Base-by-base conservation (phyloP, 2,113 vertebrate genomes). In the Neolamprologus sp. region DNA sequence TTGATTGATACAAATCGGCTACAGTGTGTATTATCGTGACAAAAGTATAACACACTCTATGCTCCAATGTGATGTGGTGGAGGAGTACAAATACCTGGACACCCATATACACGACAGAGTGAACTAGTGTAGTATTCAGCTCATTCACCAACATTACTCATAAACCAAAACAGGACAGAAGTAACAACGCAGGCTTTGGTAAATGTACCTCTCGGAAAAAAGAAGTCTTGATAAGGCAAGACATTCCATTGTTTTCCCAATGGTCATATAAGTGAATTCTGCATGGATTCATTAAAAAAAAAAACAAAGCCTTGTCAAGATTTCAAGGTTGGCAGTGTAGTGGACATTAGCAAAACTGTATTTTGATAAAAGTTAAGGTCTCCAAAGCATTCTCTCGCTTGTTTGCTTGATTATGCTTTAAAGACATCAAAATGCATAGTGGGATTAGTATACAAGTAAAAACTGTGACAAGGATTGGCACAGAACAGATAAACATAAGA, bases 401-500 rank as follows among this genome's bases (percentile, higher is more conserved):
- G 26, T 60, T 30, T 60, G 14, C 14, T 60, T 60, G 57, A 17
- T 60, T 30, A 60, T 60, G 57, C 26, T 60, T 60, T 37, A 65
- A 65, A 65, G 17, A 12, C 17, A 65, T 65, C 30, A 65, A 65
- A 37, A 65, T 65, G 17, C 60, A 65, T 12, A 65, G 60, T 65
- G 60, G 60, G 17, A 65, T 65, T 65, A 65, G 60, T n/a, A 65
- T 35, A 65, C 60, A 65, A 65, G 60, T 65, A 65, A 65, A 65
- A 65, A 65, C 30, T 65, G 58, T 7, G 58, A 63, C 58, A 63
- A 63, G 58, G 30, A 63, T 30, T 58, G 55, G 5, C 5, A 17
- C 55, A 58, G 55, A 58, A 58, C 26, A 58, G 55, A 58, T 58
- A 30, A 30, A 30, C 14, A 60, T 33, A 60, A 33, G 16, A 4